Conservation (phyloP, 2,113 vertebrate genomes). For the Rhineura floridana region DNA sequence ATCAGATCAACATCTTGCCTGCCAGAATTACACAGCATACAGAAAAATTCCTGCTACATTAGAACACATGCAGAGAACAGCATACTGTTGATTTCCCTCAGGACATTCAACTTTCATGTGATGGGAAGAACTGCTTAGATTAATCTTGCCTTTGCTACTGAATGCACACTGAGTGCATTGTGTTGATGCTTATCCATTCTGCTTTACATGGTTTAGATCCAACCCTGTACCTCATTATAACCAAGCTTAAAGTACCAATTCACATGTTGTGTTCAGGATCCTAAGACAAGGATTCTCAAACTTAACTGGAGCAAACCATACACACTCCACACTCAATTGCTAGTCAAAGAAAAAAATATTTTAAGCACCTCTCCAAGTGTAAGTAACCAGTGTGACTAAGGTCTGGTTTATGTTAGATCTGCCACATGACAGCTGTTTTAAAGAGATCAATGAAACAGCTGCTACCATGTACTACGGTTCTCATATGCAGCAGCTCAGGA, state of each 20-base stretch:
- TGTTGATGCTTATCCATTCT: not conserved
- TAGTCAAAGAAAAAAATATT: not conserved
- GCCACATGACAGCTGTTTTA: not conserved
- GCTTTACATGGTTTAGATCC: not conserved
- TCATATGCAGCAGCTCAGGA: not conserved
- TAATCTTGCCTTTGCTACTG: not conserved
- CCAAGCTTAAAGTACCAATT: not conserved
- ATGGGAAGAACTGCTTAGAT: not conserved
- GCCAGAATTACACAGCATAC: not conserved
- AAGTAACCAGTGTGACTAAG: not conserved
- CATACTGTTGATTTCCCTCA: not conserved
- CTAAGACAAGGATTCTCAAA: not conserved
- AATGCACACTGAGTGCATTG: not conserved
- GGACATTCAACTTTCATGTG: not conserved
- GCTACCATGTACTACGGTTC: not conserved
- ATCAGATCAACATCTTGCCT: too few relatives aligned
- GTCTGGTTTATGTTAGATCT: not conserved
- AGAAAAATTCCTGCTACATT: not conserved
- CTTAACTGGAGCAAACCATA: not conserved
- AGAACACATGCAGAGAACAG: not conserved
- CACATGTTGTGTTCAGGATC: too few relatives aligned
- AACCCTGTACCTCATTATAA: not conserved
- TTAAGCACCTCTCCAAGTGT: not conserved
- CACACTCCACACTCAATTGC: not conserved
- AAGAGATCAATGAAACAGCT: not conserved